Evolutionary conservation across 2,113 vertebrate species (phyloP).

Genomic region (Planiliza haematocheilus): DNA sequence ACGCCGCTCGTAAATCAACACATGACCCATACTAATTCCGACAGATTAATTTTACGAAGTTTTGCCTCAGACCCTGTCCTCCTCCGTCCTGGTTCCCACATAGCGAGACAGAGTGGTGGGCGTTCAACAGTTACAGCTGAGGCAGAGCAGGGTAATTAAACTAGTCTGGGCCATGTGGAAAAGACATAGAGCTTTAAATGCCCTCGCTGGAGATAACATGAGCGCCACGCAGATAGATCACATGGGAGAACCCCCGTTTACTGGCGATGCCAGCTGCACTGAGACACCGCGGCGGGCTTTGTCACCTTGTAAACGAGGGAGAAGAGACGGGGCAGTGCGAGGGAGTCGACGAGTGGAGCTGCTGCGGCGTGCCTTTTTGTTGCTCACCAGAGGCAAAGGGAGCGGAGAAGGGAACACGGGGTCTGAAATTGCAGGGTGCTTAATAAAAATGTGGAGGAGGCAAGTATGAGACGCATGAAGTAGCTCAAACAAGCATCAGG

Average conservation of each 20-base stretch:
- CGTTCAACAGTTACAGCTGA: constrained; percentile 75
- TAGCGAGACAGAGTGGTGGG: constrained; percentile 69
- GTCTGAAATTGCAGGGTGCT: constrained; percentile 60
- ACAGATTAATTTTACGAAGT: constrained; percentile 9
- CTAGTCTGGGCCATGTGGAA: constrained; percentile 80
- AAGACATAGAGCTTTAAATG: constrained; percentile 81
- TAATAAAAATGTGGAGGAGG: constrained; percentile 68
- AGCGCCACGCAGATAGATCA: constrained; percentile 75
- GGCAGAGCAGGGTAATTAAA: constrained; percentile 77
- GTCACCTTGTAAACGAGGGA: constrained; percentile 83
- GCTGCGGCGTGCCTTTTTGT: constrained; percentile 63
- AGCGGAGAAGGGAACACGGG: constrained; percentile 48
- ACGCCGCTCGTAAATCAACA: neutral
- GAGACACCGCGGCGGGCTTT: constrained; percentile 74
- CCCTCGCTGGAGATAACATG: constrained; percentile 79
- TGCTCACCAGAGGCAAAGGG: constrained; percentile 65
- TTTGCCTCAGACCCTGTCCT: constrained; percentile 43
- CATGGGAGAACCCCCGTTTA: constrained; percentile 68
- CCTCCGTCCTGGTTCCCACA: constrained; percentile 78
- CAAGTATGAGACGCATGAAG: constrained; percentile 64
- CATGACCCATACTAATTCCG: constrained; percentile 15
- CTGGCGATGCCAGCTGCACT: constrained; percentile 79
- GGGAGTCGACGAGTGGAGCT: constrained; percentile 45
- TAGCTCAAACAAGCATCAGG: constrained; percentile 74
- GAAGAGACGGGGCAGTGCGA: constrained; percentile 54